Conservation (phyloP, 2,113 vertebrate species). For the Cettia cetti region DNA sequence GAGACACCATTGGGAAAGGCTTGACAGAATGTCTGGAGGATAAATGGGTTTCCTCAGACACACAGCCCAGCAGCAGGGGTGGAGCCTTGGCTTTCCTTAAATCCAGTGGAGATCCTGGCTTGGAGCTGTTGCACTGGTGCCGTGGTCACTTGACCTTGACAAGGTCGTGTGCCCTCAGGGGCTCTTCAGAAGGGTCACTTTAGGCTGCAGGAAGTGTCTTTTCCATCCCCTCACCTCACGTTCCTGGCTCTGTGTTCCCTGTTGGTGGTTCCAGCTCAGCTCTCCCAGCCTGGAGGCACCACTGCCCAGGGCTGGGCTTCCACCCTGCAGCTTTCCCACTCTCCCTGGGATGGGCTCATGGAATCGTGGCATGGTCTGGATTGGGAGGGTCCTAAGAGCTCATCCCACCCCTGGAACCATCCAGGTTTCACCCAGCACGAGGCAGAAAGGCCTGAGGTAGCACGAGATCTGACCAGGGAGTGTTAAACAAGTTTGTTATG, state of each 20-base stretch:
- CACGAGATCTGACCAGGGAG: fast-evolving
- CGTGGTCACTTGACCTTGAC: neutral
- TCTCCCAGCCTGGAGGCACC: neutral
- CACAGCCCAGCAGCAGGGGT: fast-evolving
- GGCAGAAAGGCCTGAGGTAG: neutral
- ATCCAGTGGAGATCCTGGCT: fast-evolving
- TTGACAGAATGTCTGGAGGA: neutral
- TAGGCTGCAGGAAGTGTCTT: neutral
- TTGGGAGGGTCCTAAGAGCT: neutral
- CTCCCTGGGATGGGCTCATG: neutral
- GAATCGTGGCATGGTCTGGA: neutral
- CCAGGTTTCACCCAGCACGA: neutral
- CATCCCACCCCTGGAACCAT: neutral
- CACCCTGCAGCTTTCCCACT: neutral
- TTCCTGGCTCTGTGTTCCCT: neutral
- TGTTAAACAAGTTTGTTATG: fast-evolving
- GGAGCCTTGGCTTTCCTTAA: neutral
- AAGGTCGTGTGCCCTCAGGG: neutral
- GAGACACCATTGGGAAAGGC: neutral
- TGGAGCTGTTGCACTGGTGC: fast-evolving
- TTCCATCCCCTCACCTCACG: fast-evolving
- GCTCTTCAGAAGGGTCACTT: neutral
- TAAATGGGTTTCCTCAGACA: neutral
- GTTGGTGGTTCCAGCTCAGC: neutral
- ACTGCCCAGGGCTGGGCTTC: neutral